phyloP scores from a whole-genome alignment of 2,888 invertebrate species.

The Caenorhabditis zanzibari region DNA sequence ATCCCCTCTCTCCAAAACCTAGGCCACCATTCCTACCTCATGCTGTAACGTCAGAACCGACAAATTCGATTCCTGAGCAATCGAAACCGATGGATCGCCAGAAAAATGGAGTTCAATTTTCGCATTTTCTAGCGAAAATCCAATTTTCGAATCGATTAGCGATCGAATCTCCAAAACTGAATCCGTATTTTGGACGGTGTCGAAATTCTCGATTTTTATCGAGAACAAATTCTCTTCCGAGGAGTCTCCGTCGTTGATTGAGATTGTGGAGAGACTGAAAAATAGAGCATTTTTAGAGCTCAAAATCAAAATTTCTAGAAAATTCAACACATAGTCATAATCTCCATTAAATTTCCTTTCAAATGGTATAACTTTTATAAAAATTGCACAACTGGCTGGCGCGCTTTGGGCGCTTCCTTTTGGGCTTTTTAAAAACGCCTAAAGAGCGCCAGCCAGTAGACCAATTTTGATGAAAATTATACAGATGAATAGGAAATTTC shows the following conservation, averaged over 20 bases:
- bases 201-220: conserved; percentile 45
- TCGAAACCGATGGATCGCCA: conserved; percentile 10
- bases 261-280: conserved; percentile 8
- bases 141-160: conserved; percentile 35
- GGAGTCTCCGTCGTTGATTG: conserved; percentile 17
- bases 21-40: conserved; percentile 26
- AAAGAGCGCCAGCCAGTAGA: too few relatives aligned
- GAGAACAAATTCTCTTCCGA: neutral
- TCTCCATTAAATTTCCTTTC: too few relatives aligned
- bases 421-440: too few relatives aligned
- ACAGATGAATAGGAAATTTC: too few relatives aligned
- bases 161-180: conserved; percentile 29
- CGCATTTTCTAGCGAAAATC: conserved; percentile 44
- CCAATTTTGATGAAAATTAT: too few relatives aligned
- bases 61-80: conserved; percentile 37
- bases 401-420: too few relatives aligned
- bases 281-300: too few relatives aligned
- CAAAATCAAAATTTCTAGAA: too few relatives aligned
- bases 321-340: too few relatives aligned
- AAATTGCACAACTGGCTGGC: too few relatives aligned
- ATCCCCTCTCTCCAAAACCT: too few relatives aligned
- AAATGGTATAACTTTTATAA: too few relatives aligned
- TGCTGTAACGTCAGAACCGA: conserved; percentile 52
- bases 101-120: conserved; percentile 46
- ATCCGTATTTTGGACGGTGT: conserved; percentile 59